Conservation (phyloP, 2,888 invertebrate species). For the Leptura quadrifasciata region DNA sequence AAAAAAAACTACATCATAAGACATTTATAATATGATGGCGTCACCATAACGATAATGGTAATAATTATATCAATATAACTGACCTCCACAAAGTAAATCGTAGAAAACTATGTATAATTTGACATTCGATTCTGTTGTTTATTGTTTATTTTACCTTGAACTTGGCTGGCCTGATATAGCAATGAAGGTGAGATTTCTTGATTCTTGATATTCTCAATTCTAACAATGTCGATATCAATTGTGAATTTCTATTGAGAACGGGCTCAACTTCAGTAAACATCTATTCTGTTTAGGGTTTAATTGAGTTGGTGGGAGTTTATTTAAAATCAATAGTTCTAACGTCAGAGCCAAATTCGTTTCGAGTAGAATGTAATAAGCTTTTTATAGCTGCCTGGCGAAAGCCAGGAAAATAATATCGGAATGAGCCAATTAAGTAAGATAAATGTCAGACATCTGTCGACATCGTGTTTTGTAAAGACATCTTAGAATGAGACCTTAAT, state of each 20-base stretch:
- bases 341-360: not conserved
- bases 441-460: not conserved
- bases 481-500: too few relatives aligned
- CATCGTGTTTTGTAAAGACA: not conserved
- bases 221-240: conserved; percentile 9
- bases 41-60: not conserved
- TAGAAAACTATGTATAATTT: conserved; percentile 13
- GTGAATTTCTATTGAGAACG: not conserved
- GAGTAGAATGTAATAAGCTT: not conserved
- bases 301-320: conserved; percentile 33
- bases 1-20: not conserved
- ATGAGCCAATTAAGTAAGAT: not conserved
- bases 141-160: conserved; percentile 26
- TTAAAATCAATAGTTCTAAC: conserved; percentile 22
- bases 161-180: not conserved
- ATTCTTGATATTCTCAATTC: conserved; percentile 15
- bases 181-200: conserved; percentile 23
- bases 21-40: not conserved
- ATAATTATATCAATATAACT: conserved; percentile 23
- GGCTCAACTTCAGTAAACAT: conserved; percentile 27
- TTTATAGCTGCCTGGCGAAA: not conserved
- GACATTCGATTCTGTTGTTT: conserved; percentile 15
- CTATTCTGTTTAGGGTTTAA: conserved; percentile 32
- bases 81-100: conserved; percentile 18
- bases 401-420: too few relatives aligned